Evolutionary conservation across 1,140 invertebrate genomes (phyloP).

Genomic region (Lanistes nyassanus): DNA sequence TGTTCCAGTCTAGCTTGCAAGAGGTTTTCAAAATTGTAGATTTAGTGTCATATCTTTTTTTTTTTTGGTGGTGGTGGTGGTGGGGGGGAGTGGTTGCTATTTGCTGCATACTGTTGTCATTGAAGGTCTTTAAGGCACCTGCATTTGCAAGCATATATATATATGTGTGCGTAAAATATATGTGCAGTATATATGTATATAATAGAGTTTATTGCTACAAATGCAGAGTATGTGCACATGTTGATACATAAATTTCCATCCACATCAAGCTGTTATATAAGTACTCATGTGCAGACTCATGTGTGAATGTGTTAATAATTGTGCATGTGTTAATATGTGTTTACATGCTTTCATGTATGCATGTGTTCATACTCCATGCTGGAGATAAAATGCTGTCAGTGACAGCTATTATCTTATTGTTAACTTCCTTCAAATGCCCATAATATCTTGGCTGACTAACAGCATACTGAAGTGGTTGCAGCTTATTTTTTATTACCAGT

Average conservation of each 20-base stretch:
- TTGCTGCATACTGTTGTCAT: too few species aligned
- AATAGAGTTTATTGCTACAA: neutral
- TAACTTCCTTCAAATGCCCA: too few species aligned
- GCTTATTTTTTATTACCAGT: too few species aligned
- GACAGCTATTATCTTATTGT: too few species aligned
- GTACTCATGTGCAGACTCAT: neutral
- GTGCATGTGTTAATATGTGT: conserved; percentile 1
- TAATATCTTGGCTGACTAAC: too few species aligned
- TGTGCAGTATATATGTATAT: neutral
- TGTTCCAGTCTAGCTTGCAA: neutral
- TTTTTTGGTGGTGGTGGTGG: too few species aligned
- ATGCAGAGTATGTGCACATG: neutral
- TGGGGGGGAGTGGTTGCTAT: too few species aligned
- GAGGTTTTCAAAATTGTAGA: neutral
- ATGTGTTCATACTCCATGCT: neutral
- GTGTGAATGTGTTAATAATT: neutral
- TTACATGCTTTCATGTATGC: neutral
- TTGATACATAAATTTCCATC: neutral
- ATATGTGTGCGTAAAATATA: neutral
- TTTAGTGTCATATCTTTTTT: neutral
- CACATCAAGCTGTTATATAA: neutral
- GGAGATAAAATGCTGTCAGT: neutral
- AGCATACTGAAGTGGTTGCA: too few species aligned
- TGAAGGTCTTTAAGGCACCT: too few species aligned
- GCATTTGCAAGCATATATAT: too few species aligned